A percentile compares a stretch with the other conserved stretches of the same genome.
phyloP scores from a whole-genome alignment of 2,113 vertebrate genomes.

The Chaenogobius annularis region DNA sequence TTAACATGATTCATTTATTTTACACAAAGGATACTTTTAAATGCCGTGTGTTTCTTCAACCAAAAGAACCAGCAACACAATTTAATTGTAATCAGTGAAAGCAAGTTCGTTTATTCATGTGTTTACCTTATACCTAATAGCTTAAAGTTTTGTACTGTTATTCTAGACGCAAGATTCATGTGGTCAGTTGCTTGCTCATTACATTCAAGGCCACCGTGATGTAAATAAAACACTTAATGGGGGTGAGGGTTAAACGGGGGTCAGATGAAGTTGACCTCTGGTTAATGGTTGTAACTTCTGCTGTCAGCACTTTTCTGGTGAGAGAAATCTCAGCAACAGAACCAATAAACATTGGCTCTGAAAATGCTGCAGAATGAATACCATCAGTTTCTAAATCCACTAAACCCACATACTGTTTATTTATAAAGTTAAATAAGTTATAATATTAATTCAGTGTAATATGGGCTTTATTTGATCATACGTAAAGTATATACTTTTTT shows the following conservation, averaged over 20 bases:
- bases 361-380: background rate
- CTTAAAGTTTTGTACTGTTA: too few species aligned
- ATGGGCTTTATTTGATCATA: too few species aligned
- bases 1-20: too few species aligned
- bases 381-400: background rate
- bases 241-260: background rate
- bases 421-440: background rate
- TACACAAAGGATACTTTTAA: too few species aligned
- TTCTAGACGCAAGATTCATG: background rate
- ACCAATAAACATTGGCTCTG: background rate
- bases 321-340: background rate
- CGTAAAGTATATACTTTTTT: too few species aligned
- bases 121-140: too few species aligned
- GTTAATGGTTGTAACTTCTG: background rate
- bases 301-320: background rate
- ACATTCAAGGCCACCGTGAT: background rate
- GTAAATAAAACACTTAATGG: slow-evolving; percentile 6
- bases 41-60: too few species aligned
- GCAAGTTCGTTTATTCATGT: too few species aligned
- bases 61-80: too few species aligned
- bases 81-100: too few species aligned
- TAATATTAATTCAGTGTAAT: background rate
- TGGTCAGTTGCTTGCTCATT: background rate
- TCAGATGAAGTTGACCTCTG: background rate
- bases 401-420: background rate